phyloP scores from a whole-genome alignment of 2,797 vertebrate genomes.

The Falco novaeseelandiae region DNA sequence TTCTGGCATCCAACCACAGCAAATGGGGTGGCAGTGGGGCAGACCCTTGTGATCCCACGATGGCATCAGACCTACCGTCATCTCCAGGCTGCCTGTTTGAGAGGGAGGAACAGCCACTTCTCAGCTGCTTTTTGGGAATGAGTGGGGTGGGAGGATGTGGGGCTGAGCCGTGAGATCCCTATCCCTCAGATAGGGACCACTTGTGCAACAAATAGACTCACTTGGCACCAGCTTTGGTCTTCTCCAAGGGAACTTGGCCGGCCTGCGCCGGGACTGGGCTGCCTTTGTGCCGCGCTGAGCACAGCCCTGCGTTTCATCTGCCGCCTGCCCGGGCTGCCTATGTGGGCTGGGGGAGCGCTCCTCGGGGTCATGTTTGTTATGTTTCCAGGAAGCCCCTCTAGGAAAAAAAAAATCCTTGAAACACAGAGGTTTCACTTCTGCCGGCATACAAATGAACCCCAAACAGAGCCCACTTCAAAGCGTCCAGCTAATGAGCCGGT shows the following conservation, averaged over 20 bases:
- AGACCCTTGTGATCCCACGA: not conserved
- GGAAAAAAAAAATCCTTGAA: constrained; percentile 58
- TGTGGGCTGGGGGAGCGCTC: not conserved
- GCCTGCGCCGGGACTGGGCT: not conserved
- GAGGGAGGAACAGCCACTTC: not conserved
- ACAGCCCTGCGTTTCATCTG: not conserved
- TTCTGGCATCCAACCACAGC: not conserved
- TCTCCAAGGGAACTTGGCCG: not conserved
- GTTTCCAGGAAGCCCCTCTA: constrained; percentile 55
- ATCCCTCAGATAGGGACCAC: not conserved
- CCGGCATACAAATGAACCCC: constrained; percentile 62
- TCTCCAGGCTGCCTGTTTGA: not conserved
- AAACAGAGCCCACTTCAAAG: constrained; percentile 65
- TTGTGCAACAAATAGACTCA: accelerated
- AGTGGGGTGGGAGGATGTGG: accelerated
- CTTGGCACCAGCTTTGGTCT: not conserved
- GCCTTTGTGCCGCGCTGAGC: constrained; percentile 15
- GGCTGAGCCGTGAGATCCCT: not conserved
- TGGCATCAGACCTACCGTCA: not conserved
- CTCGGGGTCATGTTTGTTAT: constrained; percentile 55
- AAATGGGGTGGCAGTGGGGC: not conserved
- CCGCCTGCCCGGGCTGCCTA: not conserved
- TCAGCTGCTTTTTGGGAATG: not conserved
- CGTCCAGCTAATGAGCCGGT: constrained; percentile 38
- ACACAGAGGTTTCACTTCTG: constrained; percentile 67